These are phyloP conservation scores for Microcebus griseorufus DNA, from an alignment of 2,113 vertebrate genomes.

Conservation along the genomic window DNA sequence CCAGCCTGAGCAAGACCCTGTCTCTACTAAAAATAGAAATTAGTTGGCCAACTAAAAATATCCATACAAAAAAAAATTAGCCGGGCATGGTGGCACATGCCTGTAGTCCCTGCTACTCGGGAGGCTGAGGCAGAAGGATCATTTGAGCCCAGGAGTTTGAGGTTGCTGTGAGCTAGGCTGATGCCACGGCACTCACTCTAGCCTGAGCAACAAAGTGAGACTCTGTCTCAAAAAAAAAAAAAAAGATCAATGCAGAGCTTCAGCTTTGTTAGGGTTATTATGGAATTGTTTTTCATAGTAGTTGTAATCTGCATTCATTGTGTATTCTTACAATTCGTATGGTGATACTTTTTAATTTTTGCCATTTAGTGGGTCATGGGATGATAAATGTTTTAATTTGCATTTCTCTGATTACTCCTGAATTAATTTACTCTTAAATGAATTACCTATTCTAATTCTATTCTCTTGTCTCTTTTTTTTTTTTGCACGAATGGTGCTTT, in stretches of 20 bases:
- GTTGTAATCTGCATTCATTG: background rate
- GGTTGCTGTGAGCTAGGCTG: too few relatives aligned
- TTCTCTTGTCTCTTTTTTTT: background rate
- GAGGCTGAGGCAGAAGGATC: too few relatives aligned
- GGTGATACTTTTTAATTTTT: background rate
- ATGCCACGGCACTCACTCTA: too few relatives aligned
- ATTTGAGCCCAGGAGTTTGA: too few relatives aligned
- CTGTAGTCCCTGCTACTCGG: too few relatives aligned
- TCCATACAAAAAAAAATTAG: too few relatives aligned
- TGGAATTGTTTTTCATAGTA: slow-evolving; percentile 3
- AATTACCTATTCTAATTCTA: background rate
- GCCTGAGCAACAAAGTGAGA: too few relatives aligned
- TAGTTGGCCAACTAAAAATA: too few relatives aligned
- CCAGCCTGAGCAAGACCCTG: too few relatives aligned
- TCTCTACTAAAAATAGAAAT: too few relatives aligned
- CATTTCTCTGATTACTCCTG: background rate
- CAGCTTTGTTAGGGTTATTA: background rate
- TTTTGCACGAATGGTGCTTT: slow-evolving; percentile 69
- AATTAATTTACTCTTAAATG: background rate
- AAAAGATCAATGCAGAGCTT: background rate
- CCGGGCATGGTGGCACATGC: too few relatives aligned
- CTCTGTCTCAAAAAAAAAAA: too few relatives aligned
- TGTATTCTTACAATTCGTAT: background rate
- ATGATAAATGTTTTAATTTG: background rate
- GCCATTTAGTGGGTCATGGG: background rate